phyloP scores from a whole-genome alignment of 37 sponge, comb jelly and placozoan species.

The Chondrosia reniformis region DNA sequence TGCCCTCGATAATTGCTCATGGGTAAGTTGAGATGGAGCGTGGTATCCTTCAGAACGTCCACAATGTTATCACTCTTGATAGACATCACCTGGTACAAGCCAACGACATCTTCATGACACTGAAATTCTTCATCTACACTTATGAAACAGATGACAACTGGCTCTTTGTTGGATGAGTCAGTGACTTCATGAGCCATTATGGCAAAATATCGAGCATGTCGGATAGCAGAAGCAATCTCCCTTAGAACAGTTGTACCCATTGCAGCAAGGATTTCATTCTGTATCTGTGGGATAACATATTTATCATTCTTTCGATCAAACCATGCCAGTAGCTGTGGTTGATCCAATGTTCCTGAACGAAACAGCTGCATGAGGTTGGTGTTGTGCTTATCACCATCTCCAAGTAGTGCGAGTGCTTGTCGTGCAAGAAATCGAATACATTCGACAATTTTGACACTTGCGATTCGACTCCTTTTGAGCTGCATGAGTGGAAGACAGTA shows the following conservation, averaged over 20 bases:
- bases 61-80: slow-evolving; percentile 7
- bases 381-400: background rate
- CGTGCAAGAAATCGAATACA: background rate
- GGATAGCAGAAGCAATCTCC: slow-evolving; percentile 21
- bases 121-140: slow-evolving; percentile 26
- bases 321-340: background rate
- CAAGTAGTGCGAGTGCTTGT: background rate
- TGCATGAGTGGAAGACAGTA: background rate
- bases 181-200: slow-evolving; percentile 21
- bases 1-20: slow-evolving; percentile 23
- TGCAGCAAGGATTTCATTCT: slow-evolving; percentile 19
- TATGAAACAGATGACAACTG: slow-evolving; percentile 19
- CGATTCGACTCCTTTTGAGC: background rate
- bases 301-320: background rate
- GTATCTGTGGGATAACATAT: slow-evolving; percentile 5
- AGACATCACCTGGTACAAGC: background rate
- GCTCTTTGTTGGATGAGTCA: slow-evolving; percentile 14
- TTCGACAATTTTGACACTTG: background rate
- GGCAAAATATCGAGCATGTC: slow-evolving; percentile 15
- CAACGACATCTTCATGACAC: slow-evolving; percentile 12
- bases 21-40: background rate
- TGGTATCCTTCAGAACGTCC: slow-evolving; percentile 9
- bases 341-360: background rate
- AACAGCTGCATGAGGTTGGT: slow-evolving; percentile 11
- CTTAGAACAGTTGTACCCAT: slow-evolving; percentile 8